Evolutionary conservation across 92 coral and sea anemone genomes (phyloP).

Genomic region (Meandrina meandrites): DNA sequence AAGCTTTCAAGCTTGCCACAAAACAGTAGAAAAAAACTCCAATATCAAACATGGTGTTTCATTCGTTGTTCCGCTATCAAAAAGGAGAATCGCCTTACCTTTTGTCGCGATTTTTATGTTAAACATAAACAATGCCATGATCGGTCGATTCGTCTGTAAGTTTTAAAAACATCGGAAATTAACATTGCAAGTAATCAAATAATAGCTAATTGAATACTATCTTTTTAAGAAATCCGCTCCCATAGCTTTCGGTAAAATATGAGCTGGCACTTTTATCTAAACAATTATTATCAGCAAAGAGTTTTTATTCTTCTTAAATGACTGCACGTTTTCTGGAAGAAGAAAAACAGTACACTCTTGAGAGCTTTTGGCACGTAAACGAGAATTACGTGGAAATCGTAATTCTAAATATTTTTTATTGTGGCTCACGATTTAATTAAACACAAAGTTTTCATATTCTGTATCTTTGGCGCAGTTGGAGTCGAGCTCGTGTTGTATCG

Average conservation of each 20-base stretch:
- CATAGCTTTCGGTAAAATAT: neutral
- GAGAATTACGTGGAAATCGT: neutral
- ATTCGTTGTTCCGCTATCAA: neutral
- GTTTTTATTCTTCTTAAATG: neutral
- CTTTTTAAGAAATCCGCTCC: neutral
- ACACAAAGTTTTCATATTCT: neutral
- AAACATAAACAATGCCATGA: neutral
- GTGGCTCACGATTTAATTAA: neutral
- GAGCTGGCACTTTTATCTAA: neutral
- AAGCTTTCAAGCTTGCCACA: no score
- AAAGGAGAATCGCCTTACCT: neutral
- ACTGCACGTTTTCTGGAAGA: neutral
- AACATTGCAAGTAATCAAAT: neutral
- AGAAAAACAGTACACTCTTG: neutral
- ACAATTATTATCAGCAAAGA: neutral
- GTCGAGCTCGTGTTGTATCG: neutral
- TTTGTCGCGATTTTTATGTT: neutral
- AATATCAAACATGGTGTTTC: neutral
- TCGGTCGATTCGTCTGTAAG: neutral
- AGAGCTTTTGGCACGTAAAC: neutral
- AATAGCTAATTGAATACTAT: neutral
- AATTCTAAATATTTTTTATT: neutral
- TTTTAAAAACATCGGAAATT: slow-evolving; percentile 9
- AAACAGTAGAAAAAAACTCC: neutral
- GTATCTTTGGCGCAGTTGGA: neutral